These are phyloP conservation scores for Fragum fragum DNA, from an alignment of 2,888 invertebrate genomes.

Conservation along the genomic window DNA sequence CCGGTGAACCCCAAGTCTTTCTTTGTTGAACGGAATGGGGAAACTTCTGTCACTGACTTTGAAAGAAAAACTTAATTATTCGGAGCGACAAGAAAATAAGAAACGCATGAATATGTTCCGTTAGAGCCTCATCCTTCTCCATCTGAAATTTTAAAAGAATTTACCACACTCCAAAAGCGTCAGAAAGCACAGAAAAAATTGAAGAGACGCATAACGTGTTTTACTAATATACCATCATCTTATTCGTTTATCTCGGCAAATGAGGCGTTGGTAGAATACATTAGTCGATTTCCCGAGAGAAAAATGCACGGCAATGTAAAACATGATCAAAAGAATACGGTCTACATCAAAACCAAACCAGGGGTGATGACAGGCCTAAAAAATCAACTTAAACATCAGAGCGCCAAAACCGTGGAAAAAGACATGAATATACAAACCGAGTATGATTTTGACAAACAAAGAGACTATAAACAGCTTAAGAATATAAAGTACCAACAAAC, in stretches of 20 bases:
- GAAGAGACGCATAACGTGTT: conserved; percentile 34
- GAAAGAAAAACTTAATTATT: conserved; percentile 9
- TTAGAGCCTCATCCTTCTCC: conserved; percentile 27
- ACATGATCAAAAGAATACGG: conserved; percentile 13
- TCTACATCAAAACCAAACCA: conserved; percentile 32
- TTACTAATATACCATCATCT: background rate
- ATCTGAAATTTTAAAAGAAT: conserved; percentile 23
- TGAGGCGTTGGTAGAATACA: conserved; percentile 34
- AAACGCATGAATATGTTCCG: conserved; percentile 24
- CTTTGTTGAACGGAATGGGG: background rate
- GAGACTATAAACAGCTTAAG: conserved; percentile 31
- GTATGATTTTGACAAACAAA: conserved; percentile 13
- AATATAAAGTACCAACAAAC: conserved; percentile 33
- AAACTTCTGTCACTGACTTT: background rate
- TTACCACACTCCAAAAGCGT: conserved; percentile 20
- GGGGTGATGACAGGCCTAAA: background rate
- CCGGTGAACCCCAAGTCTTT: conserved; percentile 1
- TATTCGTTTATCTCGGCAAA: background rate
- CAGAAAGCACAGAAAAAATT: background rate
- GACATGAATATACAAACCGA: conserved; percentile 20
- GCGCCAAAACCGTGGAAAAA: conserved; percentile 33
- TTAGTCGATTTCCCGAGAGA: conserved; percentile 28
- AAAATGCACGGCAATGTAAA: conserved; percentile 20
- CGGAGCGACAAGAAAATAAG: conserved; percentile 13
- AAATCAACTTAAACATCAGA: conserved; percentile 18